Conservation (phyloP, 2,888 invertebrate species). For the Willowsia nigromaculata region DNA sequence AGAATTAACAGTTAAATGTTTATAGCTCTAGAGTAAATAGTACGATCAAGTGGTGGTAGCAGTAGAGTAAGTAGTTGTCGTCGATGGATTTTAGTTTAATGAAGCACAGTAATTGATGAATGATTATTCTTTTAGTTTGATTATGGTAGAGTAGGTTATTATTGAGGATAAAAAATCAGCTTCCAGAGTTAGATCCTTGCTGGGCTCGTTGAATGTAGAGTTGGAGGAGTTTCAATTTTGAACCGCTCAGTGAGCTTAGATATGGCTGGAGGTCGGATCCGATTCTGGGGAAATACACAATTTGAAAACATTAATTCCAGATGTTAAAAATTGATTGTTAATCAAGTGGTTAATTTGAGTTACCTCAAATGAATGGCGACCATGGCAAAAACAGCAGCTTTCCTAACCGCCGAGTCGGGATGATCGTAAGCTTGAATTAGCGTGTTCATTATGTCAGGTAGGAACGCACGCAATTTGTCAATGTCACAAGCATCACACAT, state of each 20-base stretch:
- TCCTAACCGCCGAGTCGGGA: conserved; percentile 93
- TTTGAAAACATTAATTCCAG: not conserved
- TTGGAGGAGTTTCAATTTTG: conserved; percentile 92
- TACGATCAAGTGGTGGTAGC: not conserved
- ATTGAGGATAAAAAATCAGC: conserved; percentile 55
- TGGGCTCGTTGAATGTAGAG: conserved; percentile 87
- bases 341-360: not conserved
- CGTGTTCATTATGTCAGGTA: conserved; percentile 77
- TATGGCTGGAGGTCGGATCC: conserved; percentile 83
- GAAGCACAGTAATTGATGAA: not conserved
- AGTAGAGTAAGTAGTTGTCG: not conserved
- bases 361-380: conserved; percentile 92
- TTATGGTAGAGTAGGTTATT: not conserved
- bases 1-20: not conserved
- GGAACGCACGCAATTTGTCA: conserved; percentile 75
- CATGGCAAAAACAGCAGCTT: conserved; percentile 98
- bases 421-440: conserved; percentile 90
- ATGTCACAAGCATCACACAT: conserved; percentile 77
- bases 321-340: not conserved
- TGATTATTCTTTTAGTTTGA: not conserved
- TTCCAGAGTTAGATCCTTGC: conserved; percentile 74
- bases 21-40: not conserved
- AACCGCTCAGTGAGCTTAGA: conserved; percentile 89
- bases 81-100: not conserved
- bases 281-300: conserved; percentile 71